These are phyloP conservation scores for Boleophthalmus pectinirostris DNA, from an alignment of 2,113 vertebrate genomes.

Conservation along the genomic window DNA sequence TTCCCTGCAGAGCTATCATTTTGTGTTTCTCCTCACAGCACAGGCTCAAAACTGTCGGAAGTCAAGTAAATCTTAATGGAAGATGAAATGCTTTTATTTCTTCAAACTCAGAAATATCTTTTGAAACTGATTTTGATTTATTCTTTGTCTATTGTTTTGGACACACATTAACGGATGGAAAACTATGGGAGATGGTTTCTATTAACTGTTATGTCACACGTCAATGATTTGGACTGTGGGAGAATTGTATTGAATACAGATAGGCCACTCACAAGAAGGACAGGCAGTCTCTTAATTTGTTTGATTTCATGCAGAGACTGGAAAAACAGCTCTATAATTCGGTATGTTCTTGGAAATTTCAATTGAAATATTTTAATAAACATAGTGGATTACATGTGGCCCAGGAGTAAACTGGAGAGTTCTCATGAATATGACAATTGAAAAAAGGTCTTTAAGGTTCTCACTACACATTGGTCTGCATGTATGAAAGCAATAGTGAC, in stretches of 20 bases:
- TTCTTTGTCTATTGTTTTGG: background rate
- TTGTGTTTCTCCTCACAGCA: conserved; percentile 9
- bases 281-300: too few relatives aligned
- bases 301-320: background rate
- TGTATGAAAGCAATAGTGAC: too few relatives aligned
- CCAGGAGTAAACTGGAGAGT: background rate
- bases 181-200: background rate
- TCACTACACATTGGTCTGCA: too few relatives aligned
- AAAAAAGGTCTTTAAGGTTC: background rate
- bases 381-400: too few relatives aligned
- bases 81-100: background rate
- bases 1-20: conserved; percentile 24
- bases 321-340: background rate
- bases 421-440: background rate
- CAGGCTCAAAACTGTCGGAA: background rate
- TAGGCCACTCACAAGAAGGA: background rate
- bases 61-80: conserved; percentile 1
- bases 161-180: background rate
- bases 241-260: background rate
- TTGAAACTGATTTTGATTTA: background rate
- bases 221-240: background rate
- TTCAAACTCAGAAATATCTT: background rate
- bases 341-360: background rate
- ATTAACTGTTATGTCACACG: background rate
- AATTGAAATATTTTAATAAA: too few relatives aligned